A percentile compares a stretch with the other conserved stretches of the same genome.
These are phyloP conservation scores for Coregonus clupeaformis DNA, from an alignment of 2,113 vertebrate genomes.

Conservation along the genomic window DNA sequence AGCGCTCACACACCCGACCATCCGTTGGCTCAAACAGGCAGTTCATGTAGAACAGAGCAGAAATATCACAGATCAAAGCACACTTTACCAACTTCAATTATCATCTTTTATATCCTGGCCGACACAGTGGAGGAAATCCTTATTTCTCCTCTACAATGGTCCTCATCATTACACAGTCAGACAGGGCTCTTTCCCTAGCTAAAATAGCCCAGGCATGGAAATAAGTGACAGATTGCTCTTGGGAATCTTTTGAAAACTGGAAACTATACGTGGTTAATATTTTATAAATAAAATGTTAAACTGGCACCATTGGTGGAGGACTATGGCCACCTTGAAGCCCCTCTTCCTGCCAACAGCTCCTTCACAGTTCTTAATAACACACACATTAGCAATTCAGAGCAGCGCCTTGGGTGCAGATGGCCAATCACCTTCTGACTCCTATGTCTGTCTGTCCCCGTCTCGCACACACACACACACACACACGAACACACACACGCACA, in stretches of 20 bases:
- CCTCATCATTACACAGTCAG: slow-evolving; percentile 40
- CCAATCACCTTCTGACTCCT: slow-evolving; percentile 19
- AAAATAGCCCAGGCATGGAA: slow-evolving; percentile 33
- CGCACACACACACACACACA: not conserved
- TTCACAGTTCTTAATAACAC: slow-evolving; percentile 26
- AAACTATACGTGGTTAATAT: slow-evolving; percentile 48
- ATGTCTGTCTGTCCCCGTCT: slow-evolving; percentile 8
- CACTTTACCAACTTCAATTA: slow-evolving; percentile 58
- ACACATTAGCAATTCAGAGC: slow-evolving; percentile 33
- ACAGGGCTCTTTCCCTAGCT: slow-evolving; percentile 26
- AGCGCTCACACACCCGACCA: not conserved
- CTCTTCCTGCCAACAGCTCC: not conserved
- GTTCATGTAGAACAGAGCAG: slow-evolving; percentile 26
- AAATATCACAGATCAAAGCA: slow-evolving; percentile 50
- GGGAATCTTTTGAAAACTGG: slow-evolving; percentile 41
- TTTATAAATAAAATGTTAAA: slow-evolving; percentile 58
- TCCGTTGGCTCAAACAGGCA: slow-evolving; percentile 4
- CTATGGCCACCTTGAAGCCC: slow-evolving; percentile 22
- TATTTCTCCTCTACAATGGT: slow-evolving; percentile 41
- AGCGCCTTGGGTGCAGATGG: slow-evolving; percentile 29
- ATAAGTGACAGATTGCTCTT: slow-evolving; percentile 49
- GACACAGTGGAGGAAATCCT: slow-evolving; percentile 38
- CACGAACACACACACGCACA: slow-evolving; percentile 11
- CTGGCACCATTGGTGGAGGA: slow-evolving; percentile 12
- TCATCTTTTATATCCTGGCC: slow-evolving; percentile 36